Base-by-base conservation (phyloP, 2,888 invertebrate genomes). In the Carcina quercana region DNA sequence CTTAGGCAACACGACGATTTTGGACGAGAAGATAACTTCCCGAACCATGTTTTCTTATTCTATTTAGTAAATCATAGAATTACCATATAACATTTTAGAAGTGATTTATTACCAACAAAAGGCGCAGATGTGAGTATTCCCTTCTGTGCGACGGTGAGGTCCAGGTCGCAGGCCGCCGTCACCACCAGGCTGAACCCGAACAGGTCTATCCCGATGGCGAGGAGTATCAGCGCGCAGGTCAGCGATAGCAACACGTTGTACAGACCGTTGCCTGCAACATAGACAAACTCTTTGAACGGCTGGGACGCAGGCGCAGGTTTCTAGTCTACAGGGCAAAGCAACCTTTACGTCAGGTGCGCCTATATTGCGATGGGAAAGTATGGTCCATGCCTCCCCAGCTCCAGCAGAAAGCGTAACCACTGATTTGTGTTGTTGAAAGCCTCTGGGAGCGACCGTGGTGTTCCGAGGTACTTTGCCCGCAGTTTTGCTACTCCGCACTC, bases 171-270 rank as follows among this genome's bases (percentile, higher is more conserved):
- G 13, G 87, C 87, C 0, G 85, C 83, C 0, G 83, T 78, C 31
- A 87, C 73, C 32, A 87, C 85, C 50, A 86, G 70, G 20, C 86
- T 86, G 64, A 87, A 86, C 7, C 86, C 82, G 33, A 86, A 86
- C n/a, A 87, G 76, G 38, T 86, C 86, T 37, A 83, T 71, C 13
- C 86, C 84, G 29, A 86, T 84, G 7, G 85, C 85, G 45, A 86
- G 69, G 29, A 86, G 78, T 6, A 85, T 85, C 22, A 86, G 70
- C 2, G 80, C 65, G 19, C 75, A 62, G 0, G 73, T 68, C 17
- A 58, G 50, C 14, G 67, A 63, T 20, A 83, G 53, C 1, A 74
- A 46, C 6, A 66, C 41, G 42, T 82, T 82, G 59, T 83, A 83
- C 0, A 67, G 37, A 1, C 82, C 82, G 48, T 78, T 78, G 2